Evolutionary conservation across 2,113 vertebrate species (phyloP).

Genomic region (Elachura formosa): DNA sequence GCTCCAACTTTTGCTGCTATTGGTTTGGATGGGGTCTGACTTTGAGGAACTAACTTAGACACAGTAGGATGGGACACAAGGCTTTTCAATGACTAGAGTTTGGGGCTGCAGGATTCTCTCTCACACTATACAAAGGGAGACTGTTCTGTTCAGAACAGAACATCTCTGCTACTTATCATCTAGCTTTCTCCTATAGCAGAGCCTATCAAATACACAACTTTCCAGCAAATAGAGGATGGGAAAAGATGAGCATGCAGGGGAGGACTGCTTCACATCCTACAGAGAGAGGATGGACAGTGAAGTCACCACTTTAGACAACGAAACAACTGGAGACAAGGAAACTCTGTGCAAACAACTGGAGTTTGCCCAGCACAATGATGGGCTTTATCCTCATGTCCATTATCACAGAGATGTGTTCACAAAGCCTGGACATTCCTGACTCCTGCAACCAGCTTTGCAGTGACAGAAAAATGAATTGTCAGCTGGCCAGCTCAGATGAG

Average conservation of each 20-base stretch:
- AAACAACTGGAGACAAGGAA: too few species aligned
- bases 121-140: not conserved
- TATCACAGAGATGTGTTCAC: not conserved
- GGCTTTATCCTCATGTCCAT: not conserved
- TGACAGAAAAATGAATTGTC: not conserved
- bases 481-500: not conserved
- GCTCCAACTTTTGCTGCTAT: not conserved
- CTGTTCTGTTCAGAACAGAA: not conserved
- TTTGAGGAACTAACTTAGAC: not conserved
- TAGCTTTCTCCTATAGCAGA: not conserved
- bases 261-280: not conserved
- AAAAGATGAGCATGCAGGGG: not conserved
- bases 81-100: not conserved
- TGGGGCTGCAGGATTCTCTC: not conserved
- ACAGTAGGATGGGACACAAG: not conserved
- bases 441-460: not conserved
- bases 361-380: not conserved
- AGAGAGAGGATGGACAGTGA: not conserved
- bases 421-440: not conserved
- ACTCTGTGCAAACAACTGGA: not conserved
- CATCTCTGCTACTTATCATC: not conserved
- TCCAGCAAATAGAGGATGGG: not conserved
- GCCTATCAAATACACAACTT: not conserved
- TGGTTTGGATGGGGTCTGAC: not conserved
- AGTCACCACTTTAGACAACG: not conserved